Evolutionary conservation across 2,113 vertebrate species (phyloP).

Genomic region (Centropristis striata): DNA sequence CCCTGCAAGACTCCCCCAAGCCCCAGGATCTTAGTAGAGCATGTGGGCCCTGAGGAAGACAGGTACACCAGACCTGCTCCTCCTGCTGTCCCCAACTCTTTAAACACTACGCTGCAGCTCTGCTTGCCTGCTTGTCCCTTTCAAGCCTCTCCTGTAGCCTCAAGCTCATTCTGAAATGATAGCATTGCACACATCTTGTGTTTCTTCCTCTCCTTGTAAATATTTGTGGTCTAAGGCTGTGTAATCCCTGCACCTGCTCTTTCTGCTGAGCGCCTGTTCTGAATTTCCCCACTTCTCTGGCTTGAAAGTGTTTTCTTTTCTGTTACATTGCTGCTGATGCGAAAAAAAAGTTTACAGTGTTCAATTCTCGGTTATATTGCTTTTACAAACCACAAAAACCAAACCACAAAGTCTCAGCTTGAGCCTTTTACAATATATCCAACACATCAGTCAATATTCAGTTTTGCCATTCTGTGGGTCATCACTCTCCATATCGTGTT

Average conservation of each 20-base stretch:
- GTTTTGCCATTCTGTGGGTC: constrained; percentile 46
- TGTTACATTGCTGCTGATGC: constrained; percentile 16
- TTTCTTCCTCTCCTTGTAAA: constrained; percentile 39
- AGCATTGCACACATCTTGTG: constrained; percentile 4
- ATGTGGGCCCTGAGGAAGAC: constrained; percentile 95
- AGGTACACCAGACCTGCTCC: constrained; percentile 88
- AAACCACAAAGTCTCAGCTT: constrained; percentile 13
- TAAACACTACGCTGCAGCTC: constrained; percentile 10
- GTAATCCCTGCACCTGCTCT: constrained; percentile 52
- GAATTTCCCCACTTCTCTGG: constrained; percentile 19
- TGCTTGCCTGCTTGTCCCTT: constrained; percentile 51
- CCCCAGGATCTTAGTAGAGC: constrained; percentile 97
- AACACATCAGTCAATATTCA: constrained; percentile 17
- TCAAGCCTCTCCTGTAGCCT: constrained; percentile 20
- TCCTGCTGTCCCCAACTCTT: constrained; percentile 35
- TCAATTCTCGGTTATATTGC: constrained; percentile 5
- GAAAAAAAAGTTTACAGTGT: background rate
- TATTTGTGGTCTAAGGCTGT: constrained; percentile 43
- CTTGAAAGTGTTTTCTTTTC: constrained; percentile 42
- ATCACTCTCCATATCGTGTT: constrained; percentile 59
- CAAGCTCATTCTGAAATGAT: constrained; percentile 13
- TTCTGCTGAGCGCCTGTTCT: constrained; percentile 38
- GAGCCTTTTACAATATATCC: constrained; percentile 1
- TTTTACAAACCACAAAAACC: constrained; percentile 22
- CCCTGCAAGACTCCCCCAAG: constrained; percentile 93